These are phyloP conservation scores for Tuta absoluta DNA, from an alignment of 2,888 invertebrate species.

Conservation along the genomic window DNA sequence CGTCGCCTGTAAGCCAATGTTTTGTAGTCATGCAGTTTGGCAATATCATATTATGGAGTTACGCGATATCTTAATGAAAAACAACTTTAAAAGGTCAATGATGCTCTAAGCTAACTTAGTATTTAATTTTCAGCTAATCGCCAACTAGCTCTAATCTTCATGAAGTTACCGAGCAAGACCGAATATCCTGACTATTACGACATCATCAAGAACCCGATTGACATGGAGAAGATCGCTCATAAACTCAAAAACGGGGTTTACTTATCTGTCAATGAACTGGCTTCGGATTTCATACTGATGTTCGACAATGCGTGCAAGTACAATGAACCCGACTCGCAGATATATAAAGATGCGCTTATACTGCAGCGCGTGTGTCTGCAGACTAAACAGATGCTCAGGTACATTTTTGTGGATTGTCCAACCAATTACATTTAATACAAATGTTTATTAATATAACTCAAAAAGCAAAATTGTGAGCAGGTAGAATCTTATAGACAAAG, in stretches of 20 bases:
- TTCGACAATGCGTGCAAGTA: constrained; percentile 98
- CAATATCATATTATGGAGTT: too few relatives aligned
- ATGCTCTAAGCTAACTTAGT: too few relatives aligned
- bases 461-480: too few relatives aligned
- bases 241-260: constrained; percentile 90
- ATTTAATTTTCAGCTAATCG: constrained; percentile 83
- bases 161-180: constrained; percentile 95
- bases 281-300: constrained; percentile 94
- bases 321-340: constrained; percentile 98
- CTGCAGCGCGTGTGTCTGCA: constrained; percentile 95
- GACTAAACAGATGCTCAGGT: constrained; percentile 92
- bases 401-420: too few relatives aligned
- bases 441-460: too few relatives aligned
- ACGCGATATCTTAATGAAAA: too few relatives aligned
- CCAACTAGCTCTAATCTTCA: constrained; percentile 96
- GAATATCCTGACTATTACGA: constrained; percentile 99
- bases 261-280: constrained; percentile 91
- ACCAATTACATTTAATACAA: too few relatives aligned
- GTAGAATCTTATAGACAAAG: too few relatives aligned
- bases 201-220: constrained; percentile 97
- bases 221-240: constrained; percentile 95
- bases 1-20: too few relatives aligned
- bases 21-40: too few relatives aligned
- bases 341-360: constrained; percentile 97
- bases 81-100: too few relatives aligned